Percentiles rank a stretch among this genome's conserved stretches.
These are phyloP conservation scores for Coboldia fuscipes DNA, from an alignment of 1,140 invertebrate genomes.

Conservation along the genomic window DNA sequence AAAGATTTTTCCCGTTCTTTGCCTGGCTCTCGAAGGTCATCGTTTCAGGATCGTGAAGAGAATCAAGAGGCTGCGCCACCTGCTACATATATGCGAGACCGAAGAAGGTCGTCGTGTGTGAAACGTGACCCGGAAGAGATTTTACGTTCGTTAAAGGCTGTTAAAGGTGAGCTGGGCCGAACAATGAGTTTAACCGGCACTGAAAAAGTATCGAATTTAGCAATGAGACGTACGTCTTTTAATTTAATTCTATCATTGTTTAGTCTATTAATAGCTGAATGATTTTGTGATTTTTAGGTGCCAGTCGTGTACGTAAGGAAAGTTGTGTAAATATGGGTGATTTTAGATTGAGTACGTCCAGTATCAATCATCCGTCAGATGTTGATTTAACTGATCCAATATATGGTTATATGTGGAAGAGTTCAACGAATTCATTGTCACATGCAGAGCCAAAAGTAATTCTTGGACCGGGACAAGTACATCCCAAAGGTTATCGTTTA, in stretches of 20 bases:
- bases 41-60: slow-evolving; percentile 46
- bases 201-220: slow-evolving; percentile 24
- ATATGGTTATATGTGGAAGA: neutral
- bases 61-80: slow-evolving; percentile 25
- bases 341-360: slow-evolving; percentile 2
- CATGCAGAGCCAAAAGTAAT: slow-evolving; percentile 21
- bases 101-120: slow-evolving; percentile 54
- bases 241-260: neutral
- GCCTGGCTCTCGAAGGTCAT: slow-evolving; percentile 60
- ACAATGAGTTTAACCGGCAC: slow-evolving; percentile 50
- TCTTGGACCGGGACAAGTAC: slow-evolving; percentile 55
- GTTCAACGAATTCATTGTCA: neutral
- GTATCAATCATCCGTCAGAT: slow-evolving; percentile 10
- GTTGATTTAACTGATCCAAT: slow-evolving; percentile 12
- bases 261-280: neutral
- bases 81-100: slow-evolving; percentile 35
- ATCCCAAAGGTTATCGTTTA: slow-evolving; percentile 44
- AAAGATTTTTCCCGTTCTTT: slow-evolving; percentile 68
- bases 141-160: slow-evolving; percentile 49
- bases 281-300: neutral
- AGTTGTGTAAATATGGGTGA: slow-evolving; percentile 6
- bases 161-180: slow-evolving; percentile 53
- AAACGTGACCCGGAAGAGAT: slow-evolving; percentile 64
- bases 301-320: slow-evolving; percentile 2
- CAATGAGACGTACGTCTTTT: slow-evolving; percentile 37